Evolutionary conservation across 2,113 vertebrate species (phyloP).

Genomic region (Saguinus imperator): DNA sequence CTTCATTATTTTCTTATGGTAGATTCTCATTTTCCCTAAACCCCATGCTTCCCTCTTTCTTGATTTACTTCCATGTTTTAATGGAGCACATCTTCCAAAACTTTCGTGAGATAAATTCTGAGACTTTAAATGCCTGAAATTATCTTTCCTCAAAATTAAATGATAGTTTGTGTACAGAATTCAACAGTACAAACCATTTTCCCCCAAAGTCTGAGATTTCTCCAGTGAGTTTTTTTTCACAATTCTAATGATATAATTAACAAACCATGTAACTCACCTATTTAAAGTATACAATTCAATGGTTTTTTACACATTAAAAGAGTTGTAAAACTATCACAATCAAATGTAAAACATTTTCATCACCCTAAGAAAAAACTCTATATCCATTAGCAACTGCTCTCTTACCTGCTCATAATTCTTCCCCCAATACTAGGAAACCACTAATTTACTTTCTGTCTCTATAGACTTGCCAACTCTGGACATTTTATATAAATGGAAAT

Average conservation of each 20-base stretch:
- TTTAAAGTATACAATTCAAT: not conserved
- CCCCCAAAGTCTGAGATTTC: not conserved
- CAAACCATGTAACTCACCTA: not conserved
- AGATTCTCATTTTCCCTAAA: not conserved
- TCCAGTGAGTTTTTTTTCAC: not conserved
- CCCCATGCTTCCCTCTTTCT: not conserved
- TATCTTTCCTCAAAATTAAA: slow-evolving; percentile 28
- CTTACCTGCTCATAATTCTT: too few species aligned
- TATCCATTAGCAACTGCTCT: not conserved
- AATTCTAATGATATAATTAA: not conserved
- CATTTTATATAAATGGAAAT: not conserved
- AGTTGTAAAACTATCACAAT: not conserved
- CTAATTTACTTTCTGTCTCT: not conserved
- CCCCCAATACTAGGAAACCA: not conserved
- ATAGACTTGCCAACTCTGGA: not conserved
- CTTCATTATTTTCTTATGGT: not conserved
- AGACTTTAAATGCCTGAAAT: not conserved
- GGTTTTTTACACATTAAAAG: not conserved
- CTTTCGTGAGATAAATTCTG: not conserved
- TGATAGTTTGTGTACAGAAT: not conserved
- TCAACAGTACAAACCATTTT: not conserved
- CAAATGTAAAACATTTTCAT: not conserved
- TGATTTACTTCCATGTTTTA: not conserved
- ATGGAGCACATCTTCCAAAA: not conserved
- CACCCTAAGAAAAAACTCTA: not conserved